Evolutionary conservation across 2,797 vertebrate species (phyloP).

Genomic region (Clarias fuscus): DNA sequence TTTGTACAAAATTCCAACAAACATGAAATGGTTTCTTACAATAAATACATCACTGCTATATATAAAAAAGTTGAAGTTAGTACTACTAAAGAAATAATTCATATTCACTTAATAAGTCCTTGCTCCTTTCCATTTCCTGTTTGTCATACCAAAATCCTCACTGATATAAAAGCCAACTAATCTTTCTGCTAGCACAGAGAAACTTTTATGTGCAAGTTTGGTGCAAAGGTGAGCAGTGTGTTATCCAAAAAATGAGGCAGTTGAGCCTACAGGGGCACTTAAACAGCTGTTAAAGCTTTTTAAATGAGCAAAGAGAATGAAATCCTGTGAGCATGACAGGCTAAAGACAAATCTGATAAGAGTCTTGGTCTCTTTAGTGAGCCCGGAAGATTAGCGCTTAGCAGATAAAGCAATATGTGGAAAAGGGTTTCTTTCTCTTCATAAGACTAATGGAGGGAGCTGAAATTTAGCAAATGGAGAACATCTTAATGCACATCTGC

Average conservation of each 20-base stretch:
- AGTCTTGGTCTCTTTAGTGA: constrained; percentile 49
- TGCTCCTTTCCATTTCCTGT: not conserved
- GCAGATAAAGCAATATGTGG: constrained; percentile 27
- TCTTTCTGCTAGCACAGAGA: not conserved
- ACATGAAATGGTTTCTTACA: not conserved
- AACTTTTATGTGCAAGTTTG: not conserved
- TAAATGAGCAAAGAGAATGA: constrained; percentile 59
- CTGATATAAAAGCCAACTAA: not conserved
- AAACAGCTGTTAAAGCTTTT: constrained; percentile 62
- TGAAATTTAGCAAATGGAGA: not conserved
- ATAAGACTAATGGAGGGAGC: constrained; percentile 15
- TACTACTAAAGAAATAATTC: not conserved
- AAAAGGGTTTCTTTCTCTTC: not conserved
- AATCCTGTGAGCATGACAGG: constrained; percentile 56
- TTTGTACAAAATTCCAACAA: not conserved
- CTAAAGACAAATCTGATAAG: constrained; percentile 67
- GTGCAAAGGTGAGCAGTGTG: constrained; percentile 41
- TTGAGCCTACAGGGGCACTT: constrained; percentile 48
- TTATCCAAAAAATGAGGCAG: constrained; percentile 43
- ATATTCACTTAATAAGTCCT: not conserved
- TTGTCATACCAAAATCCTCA: not conserved
- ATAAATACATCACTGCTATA: not conserved
- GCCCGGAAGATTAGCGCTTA: constrained; percentile 33
- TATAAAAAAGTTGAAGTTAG: not conserved
- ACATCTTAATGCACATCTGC: not conserved